Conservation (phyloP, 2,797 vertebrate genomes). For the Meriones psammophilus region DNA sequence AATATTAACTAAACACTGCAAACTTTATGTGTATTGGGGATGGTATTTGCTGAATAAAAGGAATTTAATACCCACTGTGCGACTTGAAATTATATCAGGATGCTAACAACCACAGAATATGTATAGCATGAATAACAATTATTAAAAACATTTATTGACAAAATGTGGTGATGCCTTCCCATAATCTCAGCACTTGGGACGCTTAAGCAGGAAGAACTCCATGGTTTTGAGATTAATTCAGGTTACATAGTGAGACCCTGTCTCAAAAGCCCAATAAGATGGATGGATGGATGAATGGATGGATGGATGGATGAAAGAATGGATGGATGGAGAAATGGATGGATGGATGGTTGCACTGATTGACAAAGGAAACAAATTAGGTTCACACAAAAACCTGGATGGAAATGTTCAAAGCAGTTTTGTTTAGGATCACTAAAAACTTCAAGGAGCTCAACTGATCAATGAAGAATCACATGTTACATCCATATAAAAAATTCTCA, state of each 20-base stretch:
- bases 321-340: neutral
- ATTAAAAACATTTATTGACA: neutral
- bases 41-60: neutral
- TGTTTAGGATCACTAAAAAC: constrained; percentile 14
- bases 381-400: neutral
- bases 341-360: neutral
- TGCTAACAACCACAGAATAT: constrained; percentile 13
- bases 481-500: neutral
- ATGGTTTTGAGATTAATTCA: neutral
- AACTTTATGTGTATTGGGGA: neutral
- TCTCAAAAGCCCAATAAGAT: neutral
- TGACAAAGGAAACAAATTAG: neutral
- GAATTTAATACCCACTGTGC: neutral
- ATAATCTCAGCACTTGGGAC: neutral
- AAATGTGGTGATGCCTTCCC: neutral
- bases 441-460: neutral
- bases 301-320: neutral
- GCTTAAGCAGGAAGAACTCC: neutral
- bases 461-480: neutral
- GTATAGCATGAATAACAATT: neutral
- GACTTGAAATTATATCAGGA: neutral
- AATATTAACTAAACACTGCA: constrained; percentile 2
- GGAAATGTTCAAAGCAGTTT: constrained; percentile 35
- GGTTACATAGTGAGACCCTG: neutral
- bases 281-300: neutral